These are phyloP conservation scores for Sphinx pinastri DNA, from an alignment of 2,888 invertebrate species.

Conservation along the genomic window DNA sequence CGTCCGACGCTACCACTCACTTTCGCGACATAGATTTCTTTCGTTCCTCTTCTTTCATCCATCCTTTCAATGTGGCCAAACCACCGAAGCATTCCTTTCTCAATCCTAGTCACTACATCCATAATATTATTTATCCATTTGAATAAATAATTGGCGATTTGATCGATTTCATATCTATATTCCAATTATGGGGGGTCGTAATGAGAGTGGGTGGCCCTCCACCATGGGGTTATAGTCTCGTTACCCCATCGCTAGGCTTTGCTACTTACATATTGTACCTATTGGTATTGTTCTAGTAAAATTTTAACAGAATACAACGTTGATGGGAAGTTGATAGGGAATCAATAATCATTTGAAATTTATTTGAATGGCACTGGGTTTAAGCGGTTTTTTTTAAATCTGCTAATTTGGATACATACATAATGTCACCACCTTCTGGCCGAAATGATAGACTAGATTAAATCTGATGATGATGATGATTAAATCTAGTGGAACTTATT, in stretches of 20 bases:
- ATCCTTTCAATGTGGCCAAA: no score
- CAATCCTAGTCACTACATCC: no score
- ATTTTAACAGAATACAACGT: background rate
- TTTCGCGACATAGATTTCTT: no score
- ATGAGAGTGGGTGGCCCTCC: background rate
- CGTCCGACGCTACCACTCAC: no score
- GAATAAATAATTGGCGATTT: background rate
- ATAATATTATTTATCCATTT: no score
- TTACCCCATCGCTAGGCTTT: background rate
- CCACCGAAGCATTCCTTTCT: no score
- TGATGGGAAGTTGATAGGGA: background rate
- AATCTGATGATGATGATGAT: no score
- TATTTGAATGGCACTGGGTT: background rate
- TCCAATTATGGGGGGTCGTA: constrained; percentile 6
- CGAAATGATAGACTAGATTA: no score
- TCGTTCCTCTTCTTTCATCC: no score
- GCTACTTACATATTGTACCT: constrained; percentile 1
- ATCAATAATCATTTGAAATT: background rate
- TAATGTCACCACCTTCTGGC: no score
- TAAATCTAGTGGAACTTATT: no score
- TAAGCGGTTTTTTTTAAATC: background rate
- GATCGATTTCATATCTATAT: background rate
- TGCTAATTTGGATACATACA: no score
- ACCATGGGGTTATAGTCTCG: background rate
- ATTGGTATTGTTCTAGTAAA: background rate